These are phyloP conservation scores for Ameiurus melas DNA, from an alignment of 2,113 vertebrate genomes.

Conservation along the genomic window DNA sequence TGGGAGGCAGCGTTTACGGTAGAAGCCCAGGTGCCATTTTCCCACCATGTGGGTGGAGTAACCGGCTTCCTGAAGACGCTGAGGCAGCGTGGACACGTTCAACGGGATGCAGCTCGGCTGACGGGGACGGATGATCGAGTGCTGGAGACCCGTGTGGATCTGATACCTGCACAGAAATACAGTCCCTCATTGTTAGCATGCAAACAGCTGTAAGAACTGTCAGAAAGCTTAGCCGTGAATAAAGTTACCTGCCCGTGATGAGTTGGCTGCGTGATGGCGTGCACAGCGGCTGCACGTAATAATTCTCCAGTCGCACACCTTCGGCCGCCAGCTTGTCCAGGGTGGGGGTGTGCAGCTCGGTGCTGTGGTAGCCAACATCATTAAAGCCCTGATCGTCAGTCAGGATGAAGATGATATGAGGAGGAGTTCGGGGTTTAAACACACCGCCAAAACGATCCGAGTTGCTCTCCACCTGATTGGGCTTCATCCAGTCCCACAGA, in stretches of 20 bases:
- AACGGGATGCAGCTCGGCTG: slow-evolving; percentile 92
- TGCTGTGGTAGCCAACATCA: slow-evolving; percentile 91
- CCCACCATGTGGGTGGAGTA: slow-evolving; percentile 95
- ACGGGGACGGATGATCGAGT: slow-evolving; percentile 91
- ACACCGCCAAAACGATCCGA: slow-evolving; percentile 47
- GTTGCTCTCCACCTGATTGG: slow-evolving; percentile 65
- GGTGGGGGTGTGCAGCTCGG: slow-evolving; percentile 87
- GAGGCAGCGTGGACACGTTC: slow-evolving; percentile 84
- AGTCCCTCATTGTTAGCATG: background rate
- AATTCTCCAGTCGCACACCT: slow-evolving; percentile 94
- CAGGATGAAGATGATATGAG: slow-evolving; percentile 93
- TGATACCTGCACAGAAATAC: slow-evolving; percentile 79
- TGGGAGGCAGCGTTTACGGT: slow-evolving; percentile 89
- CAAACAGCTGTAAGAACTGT: background rate
- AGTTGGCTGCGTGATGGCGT: slow-evolving; percentile 95
- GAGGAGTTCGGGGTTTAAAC: slow-evolving; percentile 66
- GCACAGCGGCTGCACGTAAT: slow-evolving; percentile 97
- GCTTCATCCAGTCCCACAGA: slow-evolving; percentile 78
- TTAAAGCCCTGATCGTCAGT: slow-evolving; percentile 95
- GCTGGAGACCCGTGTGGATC: slow-evolving; percentile 95
- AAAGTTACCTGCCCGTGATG: slow-evolving; percentile 87
- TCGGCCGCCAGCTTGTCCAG: slow-evolving; percentile 91
- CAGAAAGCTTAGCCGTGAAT: background rate
- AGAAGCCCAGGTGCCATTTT: slow-evolving; percentile 97
- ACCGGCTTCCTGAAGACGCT: slow-evolving; percentile 85